These are phyloP conservation scores for Apeira syringaria DNA, from an alignment of 2,888 invertebrate species.

Conservation along the genomic window DNA sequence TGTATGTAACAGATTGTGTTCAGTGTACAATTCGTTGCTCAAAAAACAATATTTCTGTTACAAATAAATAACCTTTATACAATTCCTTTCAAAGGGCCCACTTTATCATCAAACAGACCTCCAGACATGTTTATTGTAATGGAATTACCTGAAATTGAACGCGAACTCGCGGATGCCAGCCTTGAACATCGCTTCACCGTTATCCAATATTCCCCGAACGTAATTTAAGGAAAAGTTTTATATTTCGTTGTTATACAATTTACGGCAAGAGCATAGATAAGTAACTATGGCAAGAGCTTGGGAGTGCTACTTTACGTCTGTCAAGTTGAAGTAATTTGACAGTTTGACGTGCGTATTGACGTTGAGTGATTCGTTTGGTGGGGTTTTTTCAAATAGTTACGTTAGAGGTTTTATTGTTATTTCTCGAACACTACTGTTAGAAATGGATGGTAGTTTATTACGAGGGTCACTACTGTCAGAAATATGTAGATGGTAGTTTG, in stretches of 20 bases:
- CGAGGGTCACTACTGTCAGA: no score
- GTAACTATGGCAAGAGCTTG: conserved; percentile 3
- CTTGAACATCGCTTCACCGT: conserved; percentile 20
- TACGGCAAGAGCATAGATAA: no score
- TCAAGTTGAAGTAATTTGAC: conserved; percentile 3
- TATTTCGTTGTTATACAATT: conserved; percentile 1
- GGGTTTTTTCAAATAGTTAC: neutral
- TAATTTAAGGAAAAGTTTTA: neutral
- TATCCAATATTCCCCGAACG: neutral
- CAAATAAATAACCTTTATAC: neutral
- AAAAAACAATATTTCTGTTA: neutral
- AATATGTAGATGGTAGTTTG: no score
- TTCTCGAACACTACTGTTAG: no score
- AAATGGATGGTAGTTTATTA: no score
- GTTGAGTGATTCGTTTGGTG: conserved; percentile 7
- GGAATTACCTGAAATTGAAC: conserved; percentile 28
- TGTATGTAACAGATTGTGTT: no score
- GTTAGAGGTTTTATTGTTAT: neutral
- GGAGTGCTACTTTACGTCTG: neutral
- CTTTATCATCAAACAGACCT: conserved; percentile 3
- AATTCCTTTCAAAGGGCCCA: neutral
- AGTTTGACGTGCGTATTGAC: conserved; percentile 16
- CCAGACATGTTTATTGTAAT: conserved; percentile 15
- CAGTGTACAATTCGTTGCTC: no score
- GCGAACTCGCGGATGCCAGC: conserved; percentile 23